Evolutionary conservation across 1,140 invertebrate genomes (phyloP).

Genomic region (Hesperophylax magnus): DNA sequence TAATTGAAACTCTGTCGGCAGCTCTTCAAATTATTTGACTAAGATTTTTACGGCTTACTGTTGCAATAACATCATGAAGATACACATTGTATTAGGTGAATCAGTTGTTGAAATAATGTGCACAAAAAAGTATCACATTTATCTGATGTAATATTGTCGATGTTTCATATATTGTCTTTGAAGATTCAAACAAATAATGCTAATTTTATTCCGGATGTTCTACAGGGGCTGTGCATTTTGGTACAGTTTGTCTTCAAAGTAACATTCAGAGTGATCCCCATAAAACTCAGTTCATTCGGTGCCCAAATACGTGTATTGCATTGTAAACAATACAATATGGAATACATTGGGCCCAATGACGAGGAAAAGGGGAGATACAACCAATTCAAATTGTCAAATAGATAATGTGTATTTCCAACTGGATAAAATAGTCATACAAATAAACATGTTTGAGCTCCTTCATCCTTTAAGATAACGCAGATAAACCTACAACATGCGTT

Average conservation of each 20-base stretch:
- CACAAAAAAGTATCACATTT: too few relatives aligned
- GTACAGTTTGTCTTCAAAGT: constrained; percentile 18
- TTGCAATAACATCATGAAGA: too few relatives aligned
- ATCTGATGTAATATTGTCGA: too few relatives aligned
- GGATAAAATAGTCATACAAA: constrained; percentile 46
- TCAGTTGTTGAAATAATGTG: too few relatives aligned
- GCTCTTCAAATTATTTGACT: too few relatives aligned
- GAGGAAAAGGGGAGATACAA: constrained; percentile 13
- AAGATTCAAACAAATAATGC: too few relatives aligned
- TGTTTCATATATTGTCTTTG: too few relatives aligned
- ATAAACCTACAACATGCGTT: background rate
- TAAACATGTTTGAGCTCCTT: constrained; percentile 21
- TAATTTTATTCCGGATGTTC: too few relatives aligned
- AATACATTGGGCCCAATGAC: constrained; percentile 17
- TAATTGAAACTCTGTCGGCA: too few relatives aligned
- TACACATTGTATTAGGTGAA: too few relatives aligned
- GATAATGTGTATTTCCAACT: constrained; percentile 46
- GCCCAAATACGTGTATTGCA: constrained; percentile 14
- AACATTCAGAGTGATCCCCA: background rate
- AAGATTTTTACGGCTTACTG: too few relatives aligned
- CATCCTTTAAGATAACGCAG: constrained; percentile 23
- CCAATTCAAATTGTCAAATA: constrained; percentile 51
- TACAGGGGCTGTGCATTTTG: background rate
- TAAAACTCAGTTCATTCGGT: background rate
- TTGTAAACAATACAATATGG: constrained; percentile 27